Conservation (phyloP, 2,797 vertebrate species). For the Cirrhinus molitorella region DNA sequence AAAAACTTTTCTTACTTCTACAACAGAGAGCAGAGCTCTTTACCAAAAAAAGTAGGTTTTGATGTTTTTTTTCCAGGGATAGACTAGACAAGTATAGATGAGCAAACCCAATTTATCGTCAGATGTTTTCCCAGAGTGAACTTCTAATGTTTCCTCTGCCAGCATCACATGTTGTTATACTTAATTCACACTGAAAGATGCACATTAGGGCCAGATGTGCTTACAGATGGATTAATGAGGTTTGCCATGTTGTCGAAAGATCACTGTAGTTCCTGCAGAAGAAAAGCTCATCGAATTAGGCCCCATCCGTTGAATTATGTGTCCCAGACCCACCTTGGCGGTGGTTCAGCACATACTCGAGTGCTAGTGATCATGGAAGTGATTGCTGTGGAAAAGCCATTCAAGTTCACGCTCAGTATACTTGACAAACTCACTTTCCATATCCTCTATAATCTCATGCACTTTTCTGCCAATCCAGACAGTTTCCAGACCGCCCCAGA, state of each 20-base stretch:
- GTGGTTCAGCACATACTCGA: conserved; percentile 27
- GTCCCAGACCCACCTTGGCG: conserved; percentile 34
- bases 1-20: background rate
- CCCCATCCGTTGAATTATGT: conserved; percentile 31
- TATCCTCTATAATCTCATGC: conserved; percentile 28
- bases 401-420: background rate
- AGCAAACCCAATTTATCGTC: conserved; percentile 9
- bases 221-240: conserved; percentile 24
- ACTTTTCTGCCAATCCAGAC: conserved; percentile 5
- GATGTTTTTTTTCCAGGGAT: conserved; percentile 28
- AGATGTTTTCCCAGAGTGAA: conserved; percentile 28
- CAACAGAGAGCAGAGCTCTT: background rate
- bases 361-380: conserved; percentile 21
- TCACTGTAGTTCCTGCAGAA: conserved; percentile 16
- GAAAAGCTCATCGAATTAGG: conserved; percentile 27
- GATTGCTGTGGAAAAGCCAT: conserved; percentile 35
- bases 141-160: conserved; percentile 3
- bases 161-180: conserved; percentile 35
- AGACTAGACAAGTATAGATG: conserved; percentile 22
- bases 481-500: conserved; percentile 11
- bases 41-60: conserved; percentile 16
- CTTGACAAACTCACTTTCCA: conserved; percentile 44
- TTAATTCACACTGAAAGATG: conserved; percentile 38
- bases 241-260: conserved; percentile 48
- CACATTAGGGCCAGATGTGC: conserved; percentile 41